These are phyloP conservation scores for Macheiramphus alcinus DNA, from an alignment of 2,113 vertebrate species.

Conservation along the genomic window DNA sequence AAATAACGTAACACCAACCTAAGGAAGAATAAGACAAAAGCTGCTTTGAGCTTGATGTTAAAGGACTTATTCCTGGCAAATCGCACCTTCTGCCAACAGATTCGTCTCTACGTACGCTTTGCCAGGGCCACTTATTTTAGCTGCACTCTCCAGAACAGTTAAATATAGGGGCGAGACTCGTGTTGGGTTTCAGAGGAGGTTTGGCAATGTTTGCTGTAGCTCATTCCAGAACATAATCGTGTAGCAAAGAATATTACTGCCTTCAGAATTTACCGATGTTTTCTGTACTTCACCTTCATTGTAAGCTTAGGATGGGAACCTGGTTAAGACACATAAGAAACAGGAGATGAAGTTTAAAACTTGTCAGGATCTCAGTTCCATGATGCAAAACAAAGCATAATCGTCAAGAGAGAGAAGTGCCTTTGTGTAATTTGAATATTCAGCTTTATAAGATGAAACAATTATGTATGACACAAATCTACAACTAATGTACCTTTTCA, in stretches of 20 bases:
- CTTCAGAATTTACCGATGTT: not conserved
- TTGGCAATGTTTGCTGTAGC: not conserved
- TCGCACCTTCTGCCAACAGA: not conserved
- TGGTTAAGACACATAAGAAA: not conserved
- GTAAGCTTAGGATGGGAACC: not conserved
- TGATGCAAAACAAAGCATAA: not conserved
- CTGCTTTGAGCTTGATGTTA: not conserved
- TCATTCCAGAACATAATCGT: not conserved
- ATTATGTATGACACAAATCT: not conserved
- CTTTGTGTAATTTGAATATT: not conserved
- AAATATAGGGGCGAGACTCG: not conserved
- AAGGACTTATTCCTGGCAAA: not conserved
- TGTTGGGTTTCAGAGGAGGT: not conserved
- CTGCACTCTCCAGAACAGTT: not conserved
- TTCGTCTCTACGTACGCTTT: rapidly evolving
- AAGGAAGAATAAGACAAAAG: not conserved
- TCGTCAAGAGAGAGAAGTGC: not conserved
- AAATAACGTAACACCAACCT: not conserved
- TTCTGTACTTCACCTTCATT: not conserved
- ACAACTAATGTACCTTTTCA: not conserved
- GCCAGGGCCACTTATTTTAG: not conserved
- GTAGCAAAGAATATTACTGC: not conserved
- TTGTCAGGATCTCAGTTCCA: not conserved
- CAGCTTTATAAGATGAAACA: not conserved
- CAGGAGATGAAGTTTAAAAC: not conserved